Evolutionary conservation across 2,797 vertebrate species (phyloP), one percentile per base, ranked within the genome.

Genomic region (Echeneis naucrates): DNA sequence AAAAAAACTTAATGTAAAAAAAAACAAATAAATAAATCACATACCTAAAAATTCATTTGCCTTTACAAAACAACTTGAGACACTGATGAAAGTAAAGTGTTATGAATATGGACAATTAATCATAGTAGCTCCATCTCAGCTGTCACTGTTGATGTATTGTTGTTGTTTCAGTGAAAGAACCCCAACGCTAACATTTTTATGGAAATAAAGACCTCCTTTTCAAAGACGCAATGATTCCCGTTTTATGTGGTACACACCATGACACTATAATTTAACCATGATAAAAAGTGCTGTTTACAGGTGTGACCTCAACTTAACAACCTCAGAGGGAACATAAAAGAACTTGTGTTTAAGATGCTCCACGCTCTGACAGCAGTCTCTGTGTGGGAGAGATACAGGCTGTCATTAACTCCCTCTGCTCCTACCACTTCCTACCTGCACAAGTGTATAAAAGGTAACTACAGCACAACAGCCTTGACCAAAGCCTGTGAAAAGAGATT

Each of bases 301-400:
- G 80, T 81, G 50, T 79, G 74, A 83, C 75, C 69, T 68, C 57
- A 78, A 55, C 55, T 79, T 82, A 82, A 88, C 75, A 78, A 86
- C 64, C 77, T 79, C 66, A n/a, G 56, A 57, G 48, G 68, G 64
- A 69, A 67, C 73, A 79, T 84, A 78, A 82, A 86, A 81, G 11
- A 76, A 77, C 72, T 35, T 63, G 59, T 72, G 45, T 77, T 79
- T 64, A 78, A 78, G 83, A 82, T 30, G 23, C 77, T 83, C 76
- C 54, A 37, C 26, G 44, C 68, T 62, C 62, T 80, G 76, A 81
- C 56, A 72, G 78, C 54, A 4, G 58, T 33, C 58, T 80, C 78
- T 84, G 82, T 72, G 81, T 67, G 56, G 64, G 51, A 70, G 78
- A 85, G 88, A 89, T 87, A 91, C 66, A 64, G 80, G 42, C 54